Base-by-base conservation (phyloP, 2,113 vertebrate genomes). In the Diphyllodes magnificus region DNA sequence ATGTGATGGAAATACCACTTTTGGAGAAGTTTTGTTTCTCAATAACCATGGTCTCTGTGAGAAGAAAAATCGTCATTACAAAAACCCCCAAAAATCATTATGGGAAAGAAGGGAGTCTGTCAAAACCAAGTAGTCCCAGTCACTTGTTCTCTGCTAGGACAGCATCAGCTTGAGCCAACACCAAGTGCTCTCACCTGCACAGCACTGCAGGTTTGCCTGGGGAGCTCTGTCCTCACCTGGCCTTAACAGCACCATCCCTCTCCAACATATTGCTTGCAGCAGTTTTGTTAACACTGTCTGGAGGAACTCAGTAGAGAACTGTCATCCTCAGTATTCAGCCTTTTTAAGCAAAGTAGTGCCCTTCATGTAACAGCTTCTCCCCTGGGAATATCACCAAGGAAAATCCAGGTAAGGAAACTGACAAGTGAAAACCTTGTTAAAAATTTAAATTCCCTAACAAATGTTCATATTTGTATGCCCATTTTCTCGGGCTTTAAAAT, bases 101-200 rank as follows among this genome's bases (percentile, higher is more conserved):
- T 22, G 7, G 2, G 4, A 5, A 18, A 59, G 11, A 72, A 66
- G 5, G 20, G 6, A 14, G 0, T 24, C 28, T 35, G 4, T 33
- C 39, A 19, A n/a, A 57, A 53, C 3, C n/a, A 39, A 37, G 6
- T 1, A 39, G 33, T 4, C 22, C 19, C 25, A 37, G 15, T 11
- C 25, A 18, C 17, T 24, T 53, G 33, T 56, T 14, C 17, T 57
- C 25, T 16, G 11, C 19, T 5, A 23, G 31, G 25, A 13, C n/a
- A 31, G 35, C 40, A 39, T 7, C 30, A 3, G 44, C 31, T 37
- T 0, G 1, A 73, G 60, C 40, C 10, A 25, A 4, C 42, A 2
- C 6, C 0, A 0, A 25, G 24, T 14, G 37, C 31, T 80, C 18
- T n/a, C 3, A 3, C 17, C 65, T 49, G 19, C 39, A 19, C 13